Conservation (phyloP, 2,888 invertebrate species). For the Poecilobothrus nobilitatus region DNA sequence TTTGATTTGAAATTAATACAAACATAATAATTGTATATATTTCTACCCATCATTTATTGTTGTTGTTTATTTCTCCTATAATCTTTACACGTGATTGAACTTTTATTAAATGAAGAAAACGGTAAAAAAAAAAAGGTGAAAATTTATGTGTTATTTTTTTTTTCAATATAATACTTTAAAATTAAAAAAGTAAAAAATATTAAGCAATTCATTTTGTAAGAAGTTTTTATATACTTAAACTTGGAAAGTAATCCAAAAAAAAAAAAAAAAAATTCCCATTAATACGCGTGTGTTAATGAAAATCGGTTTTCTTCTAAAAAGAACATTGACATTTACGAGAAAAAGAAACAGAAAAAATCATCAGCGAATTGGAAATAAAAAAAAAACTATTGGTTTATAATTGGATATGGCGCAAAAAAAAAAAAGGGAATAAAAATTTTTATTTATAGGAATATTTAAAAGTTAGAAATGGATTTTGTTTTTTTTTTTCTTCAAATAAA, state of each 20-base stretch:
- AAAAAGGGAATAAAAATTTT: background rate
- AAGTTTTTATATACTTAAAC: background rate
- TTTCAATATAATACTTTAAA: too few species aligned
- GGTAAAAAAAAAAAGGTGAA: slow-evolving; percentile 5
- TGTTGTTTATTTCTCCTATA: too few species aligned
- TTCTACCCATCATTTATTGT: background rate
- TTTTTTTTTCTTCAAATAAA: background rate
- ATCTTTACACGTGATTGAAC: background rate
- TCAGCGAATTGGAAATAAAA: background rate
- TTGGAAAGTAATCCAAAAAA: background rate
- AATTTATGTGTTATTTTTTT: background rate
- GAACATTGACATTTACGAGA: background rate
- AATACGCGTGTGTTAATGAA: background rate
- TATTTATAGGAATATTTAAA: background rate
- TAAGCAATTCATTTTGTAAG: background rate
- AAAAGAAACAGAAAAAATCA: background rate
- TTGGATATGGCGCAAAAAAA: background rate
- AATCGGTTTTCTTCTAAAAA: background rate
- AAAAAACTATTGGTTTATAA: background rate
- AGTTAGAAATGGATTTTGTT: background rate
- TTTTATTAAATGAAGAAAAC: background rate
- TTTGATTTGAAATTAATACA: too few species aligned
- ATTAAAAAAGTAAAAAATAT: background rate
- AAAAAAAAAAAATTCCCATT: too few species aligned
- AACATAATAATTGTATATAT: too few species aligned